Evolutionary conservation across 2,113 vertebrate genomes (phyloP), one percentile per base, ranked within the genome.

Genomic region (Ochotona princeps): DNA sequence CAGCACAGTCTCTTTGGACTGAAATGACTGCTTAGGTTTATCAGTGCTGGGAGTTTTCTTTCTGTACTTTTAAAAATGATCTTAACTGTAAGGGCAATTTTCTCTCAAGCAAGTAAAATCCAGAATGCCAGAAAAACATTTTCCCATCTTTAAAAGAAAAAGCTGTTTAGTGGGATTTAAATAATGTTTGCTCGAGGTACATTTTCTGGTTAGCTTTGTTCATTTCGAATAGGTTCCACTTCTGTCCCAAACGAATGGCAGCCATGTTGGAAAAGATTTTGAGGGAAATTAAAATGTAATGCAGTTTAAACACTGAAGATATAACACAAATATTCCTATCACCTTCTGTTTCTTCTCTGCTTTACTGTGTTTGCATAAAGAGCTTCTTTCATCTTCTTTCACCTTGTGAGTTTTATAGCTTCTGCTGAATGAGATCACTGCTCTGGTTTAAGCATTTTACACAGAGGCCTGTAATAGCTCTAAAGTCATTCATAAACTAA

Each of bases 191-290:
- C 5, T 89, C 73, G 82, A 89, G 93, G 61, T 69, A 18, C 7
- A 0, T 83, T 96, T 95, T 87, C 65, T 93, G 26, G 38, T 74
- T 83, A 72, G 82, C 65, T 93, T 81, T 82, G 54, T 87, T 95
- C 51, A 30, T 91, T 96, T 89, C 44, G 32, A 94, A 11, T 92
- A 54, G 38, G 92, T 88, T 54, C 76, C 44, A 17, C 49, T 93
- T 88, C 67, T 91, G 32, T 15, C 70, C n/a, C n/a, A 93, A 65
- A 51, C 21, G 87, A 89, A 61, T 94, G 76, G 83, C 90, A 87
- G 83, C 94, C 92, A 91, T 97, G 73, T 94, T 96, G 73, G 90
- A 91, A 86, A 94, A 57, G 49, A 90, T 94, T 92, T 88, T 76
- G 44, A 92, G n/a, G 72, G 26, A 70, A 30, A 44, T 94, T 95